Evolutionary conservation across 2,113 vertebrate species (phyloP).

Genomic region (Loxodonta africana): DNA sequence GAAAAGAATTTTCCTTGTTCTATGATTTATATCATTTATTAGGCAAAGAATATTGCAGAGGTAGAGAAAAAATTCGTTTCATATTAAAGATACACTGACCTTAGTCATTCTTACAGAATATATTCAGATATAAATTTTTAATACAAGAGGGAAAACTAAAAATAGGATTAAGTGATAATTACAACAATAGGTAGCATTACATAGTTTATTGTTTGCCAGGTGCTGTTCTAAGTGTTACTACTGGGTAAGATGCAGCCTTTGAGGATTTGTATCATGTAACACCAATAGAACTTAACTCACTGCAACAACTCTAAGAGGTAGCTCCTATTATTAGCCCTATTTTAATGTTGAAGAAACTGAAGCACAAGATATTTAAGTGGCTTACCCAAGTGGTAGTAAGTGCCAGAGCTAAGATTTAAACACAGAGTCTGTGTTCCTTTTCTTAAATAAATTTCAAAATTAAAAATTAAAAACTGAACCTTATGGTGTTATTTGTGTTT

Average conservation of each 20-base stretch:
- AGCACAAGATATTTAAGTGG: neutral
- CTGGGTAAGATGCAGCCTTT: neutral
- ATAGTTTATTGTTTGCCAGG: neutral
- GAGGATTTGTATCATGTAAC: neutral
- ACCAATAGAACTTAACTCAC: neutral
- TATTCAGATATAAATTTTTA: neutral
- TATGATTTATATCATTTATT: neutral
- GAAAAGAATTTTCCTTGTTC: neutral
- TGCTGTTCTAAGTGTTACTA: neutral
- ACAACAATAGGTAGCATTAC: neutral
- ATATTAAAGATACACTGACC: neutral
- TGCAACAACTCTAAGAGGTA: neutral
- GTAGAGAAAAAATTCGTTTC: neutral
- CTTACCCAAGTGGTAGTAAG: neutral
- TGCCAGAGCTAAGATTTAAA: neutral
- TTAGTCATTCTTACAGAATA: neutral
- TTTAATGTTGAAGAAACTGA: neutral
- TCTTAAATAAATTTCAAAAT: constrained; percentile 45
- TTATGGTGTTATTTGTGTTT: constrained; percentile 27
- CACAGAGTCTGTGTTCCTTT: neutral
- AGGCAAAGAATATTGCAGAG: neutral
- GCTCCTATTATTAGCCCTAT: neutral
- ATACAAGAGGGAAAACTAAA: neutral
- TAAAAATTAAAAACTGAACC: constrained; percentile 29
- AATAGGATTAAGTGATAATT: neutral